Evolutionary conservation across 2,888 invertebrate species (phyloP), one percentile per base, ranked within the genome.

Genomic region (Microctonus brassicae): DNA sequence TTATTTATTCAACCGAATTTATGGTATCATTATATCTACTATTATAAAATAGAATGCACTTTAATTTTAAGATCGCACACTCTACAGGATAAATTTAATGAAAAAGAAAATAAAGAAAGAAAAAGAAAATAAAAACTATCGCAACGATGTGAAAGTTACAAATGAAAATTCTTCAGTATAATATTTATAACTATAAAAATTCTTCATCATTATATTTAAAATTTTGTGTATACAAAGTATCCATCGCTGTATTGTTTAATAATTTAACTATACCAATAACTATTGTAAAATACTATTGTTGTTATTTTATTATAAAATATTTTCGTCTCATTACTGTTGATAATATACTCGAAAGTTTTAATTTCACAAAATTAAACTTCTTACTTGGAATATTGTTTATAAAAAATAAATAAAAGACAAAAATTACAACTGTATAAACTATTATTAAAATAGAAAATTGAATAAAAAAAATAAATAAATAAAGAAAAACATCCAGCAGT

Each of bases 381-480:
- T 17, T 6, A 47, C 17, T 4, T 47, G 47, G 6, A 47, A n/a
- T 7, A 17, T n/a, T 47, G 7, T 17, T 6, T n/a, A 7, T 17
- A 17, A 9, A 7, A 4, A 7, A 6, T 47, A 17, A 2, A n/a
- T 20, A n/a, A 1, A 47, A 47, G 20, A 7, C 1, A 47, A 17
- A 47, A 20, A n/a, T n/a, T 20, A 7, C 47, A 47, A 47, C 17
- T 17, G 47, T 17, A 47, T 36, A n/a, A 47, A n/a, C 4, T n/a
- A 17, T 17, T 6, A 39, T 55, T 24, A 5, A 58, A 52, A 69
- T n/a, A n/a, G n/a, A 36, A 24, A 11, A 24, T 53, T 57, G 39
- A 39, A 69, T 13, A 42, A 33, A 22, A 63, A 10, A 10, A 55
- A 47, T 22, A n/a, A 64, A 66, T 11, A 36, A 52, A 66, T 29